Conservation (phyloP, 1,140 invertebrate genomes). For the Drosophila virilis region DNA sequence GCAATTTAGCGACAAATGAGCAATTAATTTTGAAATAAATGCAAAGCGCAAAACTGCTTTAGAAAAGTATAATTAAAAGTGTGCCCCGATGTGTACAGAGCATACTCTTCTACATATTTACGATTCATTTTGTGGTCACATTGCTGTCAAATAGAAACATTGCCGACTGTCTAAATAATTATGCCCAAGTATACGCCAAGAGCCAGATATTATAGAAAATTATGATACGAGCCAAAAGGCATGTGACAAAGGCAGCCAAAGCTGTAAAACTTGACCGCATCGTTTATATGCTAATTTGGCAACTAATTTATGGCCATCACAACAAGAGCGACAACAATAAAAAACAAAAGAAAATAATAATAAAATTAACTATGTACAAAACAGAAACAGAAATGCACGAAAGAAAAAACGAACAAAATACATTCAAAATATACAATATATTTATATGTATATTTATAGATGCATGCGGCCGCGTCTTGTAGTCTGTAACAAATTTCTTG, state of each 20-base stretch:
- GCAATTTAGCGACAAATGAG: conserved; percentile 81
- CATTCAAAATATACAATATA: conserved; percentile 36
- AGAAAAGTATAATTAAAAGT: conserved; percentile 1
- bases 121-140: conserved; percentile 1
- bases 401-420: conserved; percentile 18
- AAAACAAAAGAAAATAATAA: conserved; percentile 62
- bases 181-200: conserved; percentile 3
- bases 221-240: conserved; percentile 13
- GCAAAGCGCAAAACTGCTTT: conserved; percentile 52
- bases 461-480: conserved; percentile 46
- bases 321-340: conserved; percentile 78
- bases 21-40: conserved; percentile 82
- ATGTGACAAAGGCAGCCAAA: conserved; percentile 43
- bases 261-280: conserved; percentile 67
- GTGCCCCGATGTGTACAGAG: not conserved
- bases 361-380: conserved; percentile 45
- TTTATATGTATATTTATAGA: conserved; percentile 58
- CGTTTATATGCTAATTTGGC: conserved; percentile 79
- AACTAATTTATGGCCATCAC: conserved; percentile 75
- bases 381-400: conserved; percentile 9
- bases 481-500: conserved; percentile 70
- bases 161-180: conserved; percentile 8
- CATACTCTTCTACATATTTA: not conserved
- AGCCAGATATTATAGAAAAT: conserved; percentile 34
- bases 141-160: conserved; percentile 16